These are phyloP conservation scores for Podabrus alpinus DNA, from an alignment of 2,888 invertebrate species.

Conservation along the genomic window DNA sequence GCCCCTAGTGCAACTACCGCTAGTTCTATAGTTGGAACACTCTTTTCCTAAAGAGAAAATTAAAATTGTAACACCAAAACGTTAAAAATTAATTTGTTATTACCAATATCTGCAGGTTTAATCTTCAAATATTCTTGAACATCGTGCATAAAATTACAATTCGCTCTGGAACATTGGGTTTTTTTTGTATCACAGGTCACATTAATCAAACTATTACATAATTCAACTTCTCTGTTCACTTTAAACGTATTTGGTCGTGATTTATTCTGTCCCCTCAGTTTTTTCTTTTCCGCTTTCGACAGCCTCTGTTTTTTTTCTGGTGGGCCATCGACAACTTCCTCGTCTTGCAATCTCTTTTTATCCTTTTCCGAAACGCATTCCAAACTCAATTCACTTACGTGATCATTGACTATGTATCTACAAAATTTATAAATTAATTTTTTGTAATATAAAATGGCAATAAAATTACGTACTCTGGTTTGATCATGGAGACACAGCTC, in stretches of 20 bases:
- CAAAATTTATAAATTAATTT: conserved; percentile 30
- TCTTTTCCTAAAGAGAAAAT: conserved; percentile 45
- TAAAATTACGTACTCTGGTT: conserved; percentile 54
- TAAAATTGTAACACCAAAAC: neutral
- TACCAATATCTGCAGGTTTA: conserved; percentile 72
- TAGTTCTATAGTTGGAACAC: conserved; percentile 68
- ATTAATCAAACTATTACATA: conserved; percentile 71
- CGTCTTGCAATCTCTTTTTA: conserved; percentile 45
- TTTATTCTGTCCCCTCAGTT: conserved; percentile 76
- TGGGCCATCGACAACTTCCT: conserved; percentile 44
- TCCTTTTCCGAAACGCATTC: conserved; percentile 56
- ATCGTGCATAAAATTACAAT: conserved; percentile 80
- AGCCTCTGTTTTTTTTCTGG: conserved; percentile 49
- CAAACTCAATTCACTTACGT: conserved; percentile 51
- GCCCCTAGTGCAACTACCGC: conserved; percentile 84
- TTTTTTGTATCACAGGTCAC: conserved; percentile 55
- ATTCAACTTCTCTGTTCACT: conserved; percentile 62
- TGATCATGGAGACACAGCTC: conserved; percentile 56
- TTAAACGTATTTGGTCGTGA: conserved; percentile 73
- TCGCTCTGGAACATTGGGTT: conserved; percentile 62
- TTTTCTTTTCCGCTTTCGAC: conserved; percentile 51
- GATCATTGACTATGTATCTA: conserved; percentile 57
- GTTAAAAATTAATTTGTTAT: conserved; percentile 1
- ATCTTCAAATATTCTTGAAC: conserved; percentile 71
- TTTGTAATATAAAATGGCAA: neutral